phyloP scores from a whole-genome alignment of 1,140 invertebrate genomes.

The Conopomorpha cramerella region DNA sequence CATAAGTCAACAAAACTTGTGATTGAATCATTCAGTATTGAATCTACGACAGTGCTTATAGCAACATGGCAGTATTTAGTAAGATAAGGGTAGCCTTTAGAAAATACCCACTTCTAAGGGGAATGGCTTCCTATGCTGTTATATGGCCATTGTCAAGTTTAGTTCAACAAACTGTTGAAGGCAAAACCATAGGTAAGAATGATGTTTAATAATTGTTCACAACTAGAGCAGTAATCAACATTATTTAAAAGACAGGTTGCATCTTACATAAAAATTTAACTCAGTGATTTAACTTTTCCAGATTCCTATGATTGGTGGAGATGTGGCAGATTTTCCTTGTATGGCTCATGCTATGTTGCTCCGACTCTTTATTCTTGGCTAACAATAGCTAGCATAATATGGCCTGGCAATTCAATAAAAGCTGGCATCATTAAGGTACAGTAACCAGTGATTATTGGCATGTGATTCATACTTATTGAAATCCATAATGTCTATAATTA shows the following conservation, averaged over 20 bases:
- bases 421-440: constrained; percentile 38
- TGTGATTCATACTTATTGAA: too few relatives aligned
- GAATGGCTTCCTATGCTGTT: constrained; percentile 42
- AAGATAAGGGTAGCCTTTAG: constrained; percentile 24
- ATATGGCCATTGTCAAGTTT: constrained; percentile 50
- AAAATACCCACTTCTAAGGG: constrained; percentile 40
- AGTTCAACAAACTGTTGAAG: constrained; percentile 48
- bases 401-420: constrained; percentile 34
- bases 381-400: constrained; percentile 39
- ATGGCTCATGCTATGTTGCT: constrained; percentile 52
- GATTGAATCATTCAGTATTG: background rate
- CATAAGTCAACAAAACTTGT: background rate
- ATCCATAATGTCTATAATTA: too few relatives aligned
- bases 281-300: too few relatives aligned
- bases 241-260: too few relatives aligned
- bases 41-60: background rate
- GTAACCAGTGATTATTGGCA: background rate
- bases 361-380: constrained; percentile 47
- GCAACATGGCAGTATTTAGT: constrained; percentile 22
- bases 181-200: constrained; percentile 31
- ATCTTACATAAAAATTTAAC: too few relatives aligned
- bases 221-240: too few relatives aligned
- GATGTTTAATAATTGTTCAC: background rate
- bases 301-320: constrained; percentile 43
- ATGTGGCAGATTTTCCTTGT: constrained; percentile 40